Base-by-base conservation (phyloP, 1,140 invertebrate species). In the Drosophila nebulosa region DNA sequence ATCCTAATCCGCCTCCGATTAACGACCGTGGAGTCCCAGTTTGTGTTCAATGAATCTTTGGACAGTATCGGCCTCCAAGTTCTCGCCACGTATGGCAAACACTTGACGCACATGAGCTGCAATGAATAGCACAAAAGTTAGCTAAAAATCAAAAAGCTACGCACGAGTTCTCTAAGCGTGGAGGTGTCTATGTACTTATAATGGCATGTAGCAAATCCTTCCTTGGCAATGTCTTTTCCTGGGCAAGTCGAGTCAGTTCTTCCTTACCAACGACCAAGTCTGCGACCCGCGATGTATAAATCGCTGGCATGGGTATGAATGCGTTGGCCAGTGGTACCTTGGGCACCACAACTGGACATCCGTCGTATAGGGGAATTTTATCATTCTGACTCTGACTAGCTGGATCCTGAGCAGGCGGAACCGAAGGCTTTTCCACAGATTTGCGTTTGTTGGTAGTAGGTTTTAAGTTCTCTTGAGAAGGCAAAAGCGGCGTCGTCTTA, bases 91-190 rank as follows among this genome's bases (percentile, higher is more conserved):
- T 24, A 74, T 74, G 24, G 74, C 70, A 61, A 91, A 91, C 7
- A 91, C 88, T 46, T 89, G 70, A n/a, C 83, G 68, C 3, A 91
- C 84, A 57, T 91, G 90, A 24, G 74, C 90, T 91, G 73, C 9
- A 79, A 78, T 12, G 10, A 32, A 36, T 5, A 56, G 50, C 21
- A 24, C 9, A n/a, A 4, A 58, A 62, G 46, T 39, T 36, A 64
- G 42, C 51, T 2, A 18, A 21, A 10, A 21, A 21, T 10, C 0
- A 16, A 21, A 18, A 1, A 21, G 0, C 5, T 22, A 7, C 1
- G 35, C 22, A 16, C 18, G 9, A 21, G 42, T 7, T 22, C 6
- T 6, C 9, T 27, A 9, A 12, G 21, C 22, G 22, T 24, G 50
- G 50, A 6, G 5, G 10, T 4, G 22, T 52, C 46, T 63, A 73